Evolutionary conservation across 2,888 invertebrate genomes (phyloP).

Genomic region (Dromius quadrimaculatus): DNA sequence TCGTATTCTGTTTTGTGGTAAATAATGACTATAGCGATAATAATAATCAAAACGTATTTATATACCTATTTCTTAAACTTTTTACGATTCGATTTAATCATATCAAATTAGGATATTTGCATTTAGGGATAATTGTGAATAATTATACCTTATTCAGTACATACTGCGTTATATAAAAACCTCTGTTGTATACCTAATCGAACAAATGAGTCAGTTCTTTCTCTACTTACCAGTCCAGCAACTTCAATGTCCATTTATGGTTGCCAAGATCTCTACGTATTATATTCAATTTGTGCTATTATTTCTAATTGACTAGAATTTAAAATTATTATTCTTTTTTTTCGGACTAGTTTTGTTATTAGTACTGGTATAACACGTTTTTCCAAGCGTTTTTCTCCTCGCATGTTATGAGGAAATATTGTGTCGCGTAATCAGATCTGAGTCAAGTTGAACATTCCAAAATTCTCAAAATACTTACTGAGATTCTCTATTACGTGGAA

Average conservation of each 20-base stretch:
- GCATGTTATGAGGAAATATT: no score
- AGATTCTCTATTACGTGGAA: no score
- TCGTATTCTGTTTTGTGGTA: not conserved
- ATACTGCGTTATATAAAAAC: not conserved
- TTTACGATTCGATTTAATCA: not conserved
- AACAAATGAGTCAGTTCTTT: not conserved
- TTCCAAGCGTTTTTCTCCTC: no score
- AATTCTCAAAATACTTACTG: no score
- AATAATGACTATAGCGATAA: slow-evolving; percentile 13
- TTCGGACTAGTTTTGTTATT: no score
- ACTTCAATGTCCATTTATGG: not conserved
- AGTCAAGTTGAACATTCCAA: no score
- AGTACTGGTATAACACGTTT: no score
- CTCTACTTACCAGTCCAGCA: not conserved
- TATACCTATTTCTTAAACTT: not conserved
- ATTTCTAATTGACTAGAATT: no score
- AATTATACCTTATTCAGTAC: not conserved
- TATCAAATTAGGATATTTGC: not conserved
- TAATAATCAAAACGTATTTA: slow-evolving; percentile 9
- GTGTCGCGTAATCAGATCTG: no score
- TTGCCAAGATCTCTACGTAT: not conserved
- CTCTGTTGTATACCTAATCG: not conserved
- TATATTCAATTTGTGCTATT: not conserved
- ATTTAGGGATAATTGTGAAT: slow-evolving; percentile 8
- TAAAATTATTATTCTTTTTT: no score